Base-by-base conservation (phyloP, 2,113 vertebrate genomes). In the Alexandromys fortis region DNA sequence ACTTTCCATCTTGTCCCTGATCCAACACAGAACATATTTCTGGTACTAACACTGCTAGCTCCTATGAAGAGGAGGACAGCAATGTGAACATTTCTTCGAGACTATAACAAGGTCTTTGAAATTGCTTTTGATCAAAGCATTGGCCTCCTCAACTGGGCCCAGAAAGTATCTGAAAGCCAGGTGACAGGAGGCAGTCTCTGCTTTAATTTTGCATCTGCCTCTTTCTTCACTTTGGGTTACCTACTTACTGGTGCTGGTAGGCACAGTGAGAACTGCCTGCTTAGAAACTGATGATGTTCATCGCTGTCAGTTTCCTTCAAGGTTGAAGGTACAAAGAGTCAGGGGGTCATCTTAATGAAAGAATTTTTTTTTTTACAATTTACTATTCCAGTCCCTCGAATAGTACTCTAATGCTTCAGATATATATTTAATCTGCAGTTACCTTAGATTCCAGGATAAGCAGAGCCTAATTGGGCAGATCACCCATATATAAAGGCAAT, bases 1-100 rank as follows among this genome's bases (percentile, higher is more conserved):
- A 79, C 38, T 94, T 95, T 73, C 47, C 68, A 78, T 19, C 4
- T 19, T 83, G 5, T 1, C 30, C n/a, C 17, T 45, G 1, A 9
- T 83, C 73, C 72, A 89, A 33, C 13, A 30, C 95, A 67, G 38
- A 3, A 10, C 6, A 5, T 35, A 38, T 38, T 61, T 61, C 35
- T 38, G 13, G 12, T 19, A 77, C 26, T 21, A 61, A 61, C 4
- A 17, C 12, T 16, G 1, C 22, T 47, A 45, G 0, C 7, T 21
- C 11, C 33, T 35, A 19, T 0, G 0, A 47, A 78, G 16, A 26
- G 24, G 13, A 11, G 10, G 38, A 11, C 0, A 21, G 16, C 58
- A 79, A 82, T 61, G 19, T 86, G 49, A 79, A 83, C 77, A 38
- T 86, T 42, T 76, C 49, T 0, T 7, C 13, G 4, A 21, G 49